Percentiles rank a stretch among this genome's conserved stretches.
These are phyloP conservation scores for Eurystomus gularis DNA, from an alignment of 2,113 vertebrate species.

Conservation along the genomic window DNA sequence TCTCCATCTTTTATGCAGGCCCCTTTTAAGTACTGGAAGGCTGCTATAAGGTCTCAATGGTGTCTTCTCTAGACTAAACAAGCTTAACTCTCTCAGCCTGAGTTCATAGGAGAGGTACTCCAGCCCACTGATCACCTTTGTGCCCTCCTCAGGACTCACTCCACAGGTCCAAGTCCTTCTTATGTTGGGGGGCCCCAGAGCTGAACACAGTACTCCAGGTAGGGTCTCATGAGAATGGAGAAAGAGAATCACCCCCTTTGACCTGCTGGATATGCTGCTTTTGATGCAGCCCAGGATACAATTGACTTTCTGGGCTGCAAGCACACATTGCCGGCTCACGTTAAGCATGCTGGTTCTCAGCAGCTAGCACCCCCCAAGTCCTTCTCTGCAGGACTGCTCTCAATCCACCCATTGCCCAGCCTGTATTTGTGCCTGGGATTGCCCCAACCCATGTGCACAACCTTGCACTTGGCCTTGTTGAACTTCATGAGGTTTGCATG, in stretches of 20 bases:
- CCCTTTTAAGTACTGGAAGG: neutral
- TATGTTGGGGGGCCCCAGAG: neutral
- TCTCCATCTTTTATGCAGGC: neutral
- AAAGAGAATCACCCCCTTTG: neutral
- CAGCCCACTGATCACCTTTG: neutral
- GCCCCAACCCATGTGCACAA: neutral
- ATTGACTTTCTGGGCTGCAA: neutral
- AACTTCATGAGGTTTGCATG: neutral
- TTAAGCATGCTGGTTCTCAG: neutral
- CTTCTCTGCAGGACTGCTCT: neutral
- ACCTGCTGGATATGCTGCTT: neutral
- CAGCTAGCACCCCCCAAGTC: neutral
- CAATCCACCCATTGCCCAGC: neutral
- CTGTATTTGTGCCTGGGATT: neutral
- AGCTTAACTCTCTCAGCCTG: neutral
- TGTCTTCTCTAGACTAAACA: neutral
- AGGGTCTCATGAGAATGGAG: neutral
- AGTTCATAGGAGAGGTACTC: neutral
- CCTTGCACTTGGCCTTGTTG: neutral
- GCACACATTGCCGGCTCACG: neutral
- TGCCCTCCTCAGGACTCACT: neutral
- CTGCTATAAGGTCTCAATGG: neutral
- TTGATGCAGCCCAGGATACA: neutral
- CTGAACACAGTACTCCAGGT: neutral
- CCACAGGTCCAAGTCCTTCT: too few species aligned